These are phyloP conservation scores for Polyploca ridens DNA, from an alignment of 2,888 invertebrate species.

Conservation along the genomic window DNA sequence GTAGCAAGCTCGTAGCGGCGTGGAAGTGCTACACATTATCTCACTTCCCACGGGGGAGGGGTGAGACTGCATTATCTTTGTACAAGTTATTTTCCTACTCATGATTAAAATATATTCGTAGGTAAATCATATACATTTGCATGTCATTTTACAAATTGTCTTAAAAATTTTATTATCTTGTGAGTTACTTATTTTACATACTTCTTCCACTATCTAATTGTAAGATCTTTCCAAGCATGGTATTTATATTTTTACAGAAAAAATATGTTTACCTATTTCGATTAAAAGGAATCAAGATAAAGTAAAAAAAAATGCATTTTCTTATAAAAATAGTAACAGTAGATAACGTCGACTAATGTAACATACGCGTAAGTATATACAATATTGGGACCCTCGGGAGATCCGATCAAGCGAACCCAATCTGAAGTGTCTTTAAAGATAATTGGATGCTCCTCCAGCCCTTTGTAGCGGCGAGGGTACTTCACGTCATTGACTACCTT, in stretches of 20 bases:
- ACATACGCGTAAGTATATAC: background rate
- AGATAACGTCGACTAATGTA: background rate
- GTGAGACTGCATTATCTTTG: background rate
- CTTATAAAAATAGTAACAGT: background rate
- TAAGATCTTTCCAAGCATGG: too few species aligned
- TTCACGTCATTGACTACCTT: background rate
- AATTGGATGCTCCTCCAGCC: slow-evolving; percentile 4
- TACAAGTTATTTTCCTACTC: background rate
- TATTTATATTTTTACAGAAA: too few species aligned
- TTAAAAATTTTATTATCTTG: too few species aligned
- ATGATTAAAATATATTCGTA: background rate
- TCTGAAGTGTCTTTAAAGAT: slow-evolving; percentile 8
- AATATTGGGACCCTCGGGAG: background rate
- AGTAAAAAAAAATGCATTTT: background rate
- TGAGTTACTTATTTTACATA: too few species aligned
- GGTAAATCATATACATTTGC: background rate
- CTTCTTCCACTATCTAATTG: too few species aligned
- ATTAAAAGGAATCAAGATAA: too few species aligned
- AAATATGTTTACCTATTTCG: too few species aligned
- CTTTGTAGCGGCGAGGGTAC: background rate
- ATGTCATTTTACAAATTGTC: too few species aligned
- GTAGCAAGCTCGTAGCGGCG: slow-evolving; percentile 4
- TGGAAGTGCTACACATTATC: background rate
- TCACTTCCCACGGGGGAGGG: slow-evolving; percentile 1
- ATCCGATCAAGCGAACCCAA: slow-evolving; percentile 5